Conservation (phyloP, 2,888 invertebrate species). For the Andrena praecox region DNA sequence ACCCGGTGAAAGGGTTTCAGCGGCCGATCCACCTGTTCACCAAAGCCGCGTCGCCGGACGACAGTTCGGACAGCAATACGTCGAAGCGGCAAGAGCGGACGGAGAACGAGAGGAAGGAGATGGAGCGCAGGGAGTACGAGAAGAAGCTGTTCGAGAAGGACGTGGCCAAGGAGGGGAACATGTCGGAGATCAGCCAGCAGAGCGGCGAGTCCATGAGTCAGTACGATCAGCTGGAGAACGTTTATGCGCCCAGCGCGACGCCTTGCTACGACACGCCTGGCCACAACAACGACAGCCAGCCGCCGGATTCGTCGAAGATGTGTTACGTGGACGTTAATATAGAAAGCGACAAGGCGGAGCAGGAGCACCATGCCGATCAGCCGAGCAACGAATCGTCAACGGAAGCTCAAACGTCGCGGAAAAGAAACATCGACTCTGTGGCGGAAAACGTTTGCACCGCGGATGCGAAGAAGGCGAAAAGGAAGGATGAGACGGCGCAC, state of each 20-base stretch:
- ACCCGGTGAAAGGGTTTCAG: constrained; percentile 95
- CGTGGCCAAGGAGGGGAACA: constrained; percentile 68
- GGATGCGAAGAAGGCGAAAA: constrained; percentile 17
- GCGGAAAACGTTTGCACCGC: not conserved
- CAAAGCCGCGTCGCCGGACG: constrained; percentile 72
- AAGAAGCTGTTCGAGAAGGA: constrained; percentile 78
- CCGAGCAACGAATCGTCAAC: not conserved
- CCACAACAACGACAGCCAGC: constrained; percentile 71
- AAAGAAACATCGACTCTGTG: constrained; percentile 16
- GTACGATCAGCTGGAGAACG: constrained; percentile 82
- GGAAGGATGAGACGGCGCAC: not conserved
- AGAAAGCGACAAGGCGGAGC: constrained; percentile 58
- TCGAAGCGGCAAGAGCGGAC: constrained; percentile 64
- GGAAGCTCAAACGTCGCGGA: constrained; percentile 12
- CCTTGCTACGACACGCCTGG: constrained; percentile 82
- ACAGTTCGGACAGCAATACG: not conserved
- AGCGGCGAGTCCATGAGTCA: constrained; percentile 80
- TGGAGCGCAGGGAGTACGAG: constrained; percentile 73
- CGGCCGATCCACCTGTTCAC: constrained; percentile 90
- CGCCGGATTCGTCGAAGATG: constrained; percentile 61
- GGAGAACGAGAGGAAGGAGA: constrained; percentile 65
- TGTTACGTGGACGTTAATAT: constrained; percentile 74
- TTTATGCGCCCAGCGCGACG: constrained; percentile 81
- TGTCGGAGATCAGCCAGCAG: constrained; percentile 79
- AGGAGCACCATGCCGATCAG: constrained; percentile 11